These are phyloP conservation scores for Nymphalis io DNA, from an alignment of 1,140 invertebrate species.

Conservation along the genomic window DNA sequence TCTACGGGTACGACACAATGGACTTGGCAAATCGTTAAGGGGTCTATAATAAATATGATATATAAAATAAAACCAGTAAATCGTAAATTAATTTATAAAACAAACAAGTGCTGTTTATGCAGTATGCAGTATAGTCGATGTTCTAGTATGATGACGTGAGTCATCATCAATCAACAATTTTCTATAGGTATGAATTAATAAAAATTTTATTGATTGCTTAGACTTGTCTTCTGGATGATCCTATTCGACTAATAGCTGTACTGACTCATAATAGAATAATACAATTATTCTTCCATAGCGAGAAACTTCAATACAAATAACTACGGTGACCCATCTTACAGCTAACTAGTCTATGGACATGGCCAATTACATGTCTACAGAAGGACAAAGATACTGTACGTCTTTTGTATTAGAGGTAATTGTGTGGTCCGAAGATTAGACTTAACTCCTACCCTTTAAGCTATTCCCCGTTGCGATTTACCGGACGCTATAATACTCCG, in stretches of 20 bases:
- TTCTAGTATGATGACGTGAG: too few relatives aligned
- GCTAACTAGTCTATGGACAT: constrained; percentile 10
- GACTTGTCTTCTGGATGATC: background rate
- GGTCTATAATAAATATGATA: constrained; percentile 22
- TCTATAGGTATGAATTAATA: background rate
- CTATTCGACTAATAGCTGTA: background rate
- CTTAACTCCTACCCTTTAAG: constrained; percentile 27
- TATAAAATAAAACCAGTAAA: constrained; percentile 17
- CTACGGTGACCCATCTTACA: background rate
- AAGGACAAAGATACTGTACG: constrained; percentile 28
- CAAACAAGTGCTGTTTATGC: background rate
- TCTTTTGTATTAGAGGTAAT: constrained; percentile 38
- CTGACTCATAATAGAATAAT: too few relatives aligned
- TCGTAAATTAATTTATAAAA: constrained; percentile 23
- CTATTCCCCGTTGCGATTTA: constrained; percentile 11
- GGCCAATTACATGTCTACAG: constrained; percentile 26
- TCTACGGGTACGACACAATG: background rate
- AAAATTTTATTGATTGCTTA: background rate
- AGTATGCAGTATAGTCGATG: too few relatives aligned
- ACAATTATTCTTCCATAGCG: too few relatives aligned
- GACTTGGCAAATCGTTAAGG: background rate
- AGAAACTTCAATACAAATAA: background rate
- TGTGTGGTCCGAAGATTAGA: constrained; percentile 31
- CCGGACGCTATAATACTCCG: constrained; percentile 15
- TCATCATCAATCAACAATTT: constrained; percentile 6